Conservation (phyloP, 30 jellyfish, hydroid and myxozoan species). For the Nemopilema nomurai region DNA sequence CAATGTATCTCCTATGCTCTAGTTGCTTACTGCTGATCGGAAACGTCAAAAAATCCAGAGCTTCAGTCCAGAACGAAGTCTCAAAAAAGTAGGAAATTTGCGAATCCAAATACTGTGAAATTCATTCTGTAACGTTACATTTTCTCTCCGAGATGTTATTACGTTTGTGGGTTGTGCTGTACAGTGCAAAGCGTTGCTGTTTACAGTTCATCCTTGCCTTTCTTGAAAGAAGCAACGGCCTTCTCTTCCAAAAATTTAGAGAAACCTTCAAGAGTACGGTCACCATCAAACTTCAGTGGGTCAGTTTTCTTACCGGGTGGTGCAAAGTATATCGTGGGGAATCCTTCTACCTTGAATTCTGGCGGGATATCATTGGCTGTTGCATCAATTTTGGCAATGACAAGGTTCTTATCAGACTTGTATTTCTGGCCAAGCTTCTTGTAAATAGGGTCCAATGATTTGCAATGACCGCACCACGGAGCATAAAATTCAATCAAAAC, state of each 20-base stretch:
- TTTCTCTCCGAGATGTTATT: too few relatives aligned
- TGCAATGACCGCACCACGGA: conserved; percentile 99
- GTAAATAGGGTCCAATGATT: conserved; percentile 85
- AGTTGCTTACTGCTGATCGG: too few relatives aligned
- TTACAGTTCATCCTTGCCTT: conserved; percentile 74
- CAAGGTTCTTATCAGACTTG: conserved; percentile 84
- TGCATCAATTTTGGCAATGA: conserved; percentile 96
- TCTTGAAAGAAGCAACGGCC: conserved; percentile 63
- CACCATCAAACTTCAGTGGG: conserved; percentile 94
- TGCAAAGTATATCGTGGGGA: conserved; percentile 97
- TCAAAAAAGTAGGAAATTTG: neutral
- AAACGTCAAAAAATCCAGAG: neutral
- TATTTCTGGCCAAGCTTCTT: conserved; percentile 89
- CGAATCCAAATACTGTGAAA: neutral
- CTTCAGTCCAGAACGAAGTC: neutral
- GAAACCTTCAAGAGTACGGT: conserved; percentile 82
- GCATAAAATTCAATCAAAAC: conserved; percentile 98
- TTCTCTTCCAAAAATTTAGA: conserved; percentile 79
- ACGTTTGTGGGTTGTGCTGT: neutral
- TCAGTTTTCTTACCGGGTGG: conserved; percentile 88
- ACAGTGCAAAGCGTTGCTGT: neutral
- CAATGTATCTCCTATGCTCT: too few relatives aligned
- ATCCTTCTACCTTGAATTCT: conserved; percentile 85
- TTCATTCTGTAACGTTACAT: neutral
- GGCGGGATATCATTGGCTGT: conserved; percentile 97